These are phyloP conservation scores for Ceyx erithaca DNA, from an alignment of 2,797 vertebrate species.

Conservation along the genomic window DNA sequence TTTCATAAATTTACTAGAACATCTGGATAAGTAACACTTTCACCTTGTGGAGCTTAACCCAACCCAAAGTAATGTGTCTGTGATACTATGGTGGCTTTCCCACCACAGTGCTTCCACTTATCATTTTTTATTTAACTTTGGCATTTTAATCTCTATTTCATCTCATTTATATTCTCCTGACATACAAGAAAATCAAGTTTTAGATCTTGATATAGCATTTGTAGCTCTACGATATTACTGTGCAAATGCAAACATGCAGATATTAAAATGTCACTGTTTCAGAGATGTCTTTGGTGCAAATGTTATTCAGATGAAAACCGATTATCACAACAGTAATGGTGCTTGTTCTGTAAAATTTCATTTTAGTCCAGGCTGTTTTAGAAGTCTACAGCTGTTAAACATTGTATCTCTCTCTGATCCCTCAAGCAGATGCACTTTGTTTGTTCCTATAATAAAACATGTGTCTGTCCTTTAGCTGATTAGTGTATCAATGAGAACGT, in stretches of 20 bases:
- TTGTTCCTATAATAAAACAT: slow-evolving; percentile 57
- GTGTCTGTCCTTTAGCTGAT: slow-evolving; percentile 62
- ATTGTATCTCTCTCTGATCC: slow-evolving; percentile 22
- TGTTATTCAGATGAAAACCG: slow-evolving; percentile 49
- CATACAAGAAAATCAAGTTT: slow-evolving; percentile 11
- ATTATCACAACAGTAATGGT: slow-evolving; percentile 22
- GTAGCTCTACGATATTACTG: not conserved
- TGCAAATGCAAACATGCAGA: slow-evolving; percentile 7
- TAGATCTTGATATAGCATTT: slow-evolving; percentile 23
- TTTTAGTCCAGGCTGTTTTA: slow-evolving; percentile 42
- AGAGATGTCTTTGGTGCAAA: slow-evolving; percentile 1
- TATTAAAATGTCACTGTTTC: slow-evolving; percentile 49
- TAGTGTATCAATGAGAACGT: slow-evolving; percentile 38
- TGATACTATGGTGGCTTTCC: not conserved
- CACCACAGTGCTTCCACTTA: not conserved
- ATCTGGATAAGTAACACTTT: not conserved
- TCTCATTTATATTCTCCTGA: slow-evolving; percentile 52
- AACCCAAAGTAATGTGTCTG: slow-evolving; percentile 1
- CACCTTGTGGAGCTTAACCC: slow-evolving; percentile 11
- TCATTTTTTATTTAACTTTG: slow-evolving; percentile 36
- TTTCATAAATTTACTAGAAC: not conserved
- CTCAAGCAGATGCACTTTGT: slow-evolving; percentile 53
- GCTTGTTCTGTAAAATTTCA: slow-evolving; percentile 24
- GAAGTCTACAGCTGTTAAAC: slow-evolving; percentile 42
- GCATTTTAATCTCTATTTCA: slow-evolving; percentile 48